phyloP scores from a whole-genome alignment of 2,888 invertebrate species.

The Melieria picta region DNA sequence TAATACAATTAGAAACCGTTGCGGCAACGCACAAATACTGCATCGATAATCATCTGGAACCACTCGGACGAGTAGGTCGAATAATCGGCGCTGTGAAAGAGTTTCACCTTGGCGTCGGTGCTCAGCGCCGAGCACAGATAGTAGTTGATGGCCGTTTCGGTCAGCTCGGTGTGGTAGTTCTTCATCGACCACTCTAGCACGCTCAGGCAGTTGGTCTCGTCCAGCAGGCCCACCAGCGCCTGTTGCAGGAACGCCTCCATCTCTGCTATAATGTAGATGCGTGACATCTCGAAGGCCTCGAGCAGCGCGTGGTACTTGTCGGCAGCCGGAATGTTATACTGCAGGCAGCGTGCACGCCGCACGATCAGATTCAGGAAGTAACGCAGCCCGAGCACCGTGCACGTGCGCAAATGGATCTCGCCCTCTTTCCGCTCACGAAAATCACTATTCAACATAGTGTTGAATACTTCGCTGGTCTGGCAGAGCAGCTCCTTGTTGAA shows the following conservation, averaged over 20 bases:
- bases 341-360: slow-evolving; percentile 48
- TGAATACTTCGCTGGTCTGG: slow-evolving; percentile 64
- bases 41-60: slow-evolving; percentile 64
- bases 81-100: slow-evolving; percentile 62
- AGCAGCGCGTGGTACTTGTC: slow-evolving; percentile 58
- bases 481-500: slow-evolving; percentile 62
- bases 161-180: slow-evolving; percentile 63
- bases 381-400: slow-evolving; percentile 58
- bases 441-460: slow-evolving; percentile 64
- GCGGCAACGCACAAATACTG: slow-evolving; percentile 60
- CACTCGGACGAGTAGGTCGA: slow-evolving; percentile 63
- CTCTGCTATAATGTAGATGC: slow-evolving; percentile 62
- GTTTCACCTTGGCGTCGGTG: slow-evolving; percentile 55
- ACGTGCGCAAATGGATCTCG: slow-evolving; percentile 61
- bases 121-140: slow-evolving; percentile 60
- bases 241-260: slow-evolving; percentile 58
- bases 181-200: slow-evolving; percentile 64
- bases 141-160: slow-evolving; percentile 64
- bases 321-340: slow-evolving; percentile 51
- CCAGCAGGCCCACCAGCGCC: slow-evolving; percentile 55
- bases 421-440: slow-evolving; percentile 64
- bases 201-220: slow-evolving; percentile 58
- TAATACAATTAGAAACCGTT: slow-evolving; percentile 43
- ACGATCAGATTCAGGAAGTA: slow-evolving; percentile 64
- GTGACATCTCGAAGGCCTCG: slow-evolving; percentile 65